Evolutionary conservation across 2,797 vertebrate species (phyloP), one percentile per base, ranked within the genome.

Genomic region (Tragelaphus eurycerus): DNA sequence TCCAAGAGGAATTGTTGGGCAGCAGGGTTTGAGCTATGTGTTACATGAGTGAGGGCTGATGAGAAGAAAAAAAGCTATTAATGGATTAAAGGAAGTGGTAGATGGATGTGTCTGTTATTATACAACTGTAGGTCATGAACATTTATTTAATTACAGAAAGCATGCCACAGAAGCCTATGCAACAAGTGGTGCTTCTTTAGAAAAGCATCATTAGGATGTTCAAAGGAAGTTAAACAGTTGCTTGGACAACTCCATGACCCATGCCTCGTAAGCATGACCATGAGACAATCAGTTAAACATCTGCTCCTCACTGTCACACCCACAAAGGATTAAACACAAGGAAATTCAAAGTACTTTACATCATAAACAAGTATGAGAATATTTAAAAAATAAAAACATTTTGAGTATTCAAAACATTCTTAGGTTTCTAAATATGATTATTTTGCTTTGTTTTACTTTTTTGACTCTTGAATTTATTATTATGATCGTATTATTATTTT

Each of bases 21-120:
- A 88, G 95, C 87, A 87, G 97, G 93, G 88, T 96, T 98, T 97
- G 94, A 93, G 98, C 95, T 91, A 98, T 0, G 97, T 98, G 97
- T 97, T 95, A 52, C 19, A 4, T 0, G 16, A 97, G 57, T 0
- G 96, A 98, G 98, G 91, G n/a, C 64, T 96, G 98, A 90, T 43
- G 86, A 43, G 93, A 9, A 34, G 91, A 60, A 48, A 78, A 79
- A 60, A 87, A 82, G 55, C 38, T 86, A 71, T 57, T 64, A 46
- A 67, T 89, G 92, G 96, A 94, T 57, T 92, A 94, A 87, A 96
- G 98, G 95, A 97, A 91, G 93, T 64, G 67, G 95, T n/a, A 76
- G 92, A 92, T 84, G 78, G 89, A 64, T 29, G 34, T 46, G 85
- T 55, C 38, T 92, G 94, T 67, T 59, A 27, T 54, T 71, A 21